Base-by-base conservation (phyloP, 2,888 invertebrate genomes). In the Zygogramma bicolorata region DNA sequence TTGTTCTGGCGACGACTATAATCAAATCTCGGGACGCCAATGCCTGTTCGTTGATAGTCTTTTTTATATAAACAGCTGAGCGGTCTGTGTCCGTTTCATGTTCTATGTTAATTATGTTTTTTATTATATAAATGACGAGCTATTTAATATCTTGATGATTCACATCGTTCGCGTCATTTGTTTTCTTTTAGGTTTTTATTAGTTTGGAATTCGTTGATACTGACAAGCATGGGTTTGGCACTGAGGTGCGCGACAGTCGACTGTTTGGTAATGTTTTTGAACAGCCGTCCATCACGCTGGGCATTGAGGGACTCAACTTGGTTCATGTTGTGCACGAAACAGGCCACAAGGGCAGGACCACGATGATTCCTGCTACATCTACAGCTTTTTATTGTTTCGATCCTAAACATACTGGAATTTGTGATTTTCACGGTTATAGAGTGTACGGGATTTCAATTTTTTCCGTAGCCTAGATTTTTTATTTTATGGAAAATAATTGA, bases 151-250 rank as follows among this genome's bases (percentile, higher is more conserved):
- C 46, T 65, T 83, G 82, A 81, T 81, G 84, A 84, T 84, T 84
- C 84, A 82, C 82, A 82, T 82, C 82, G 80, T 81, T 84, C n/a
- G 83, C 82, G 80, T 79, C 75, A 79, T 78, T 80, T 78, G 76
- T 81, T 76, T 77, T 77, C 63, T 68, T 57, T 73, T 65, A 73
- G 62, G 61, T 75, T 78, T 77, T 76, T 79, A 73, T 74, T 79
- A 70, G 75, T 79, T 75, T 76, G 77, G 71, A 70, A 74, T 73
- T 75, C 70, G 73, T 76, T 79, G 69, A 77, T 70, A 74, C 75
- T 78, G 74, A 74, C 70, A 77, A 82, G 82, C 83, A 81, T 84
- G 83, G 85, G 84, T 84, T 83, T 84, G 85, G 84, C 84, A 85
- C 84, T 82, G 82, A 81, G 79, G 75, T 76, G 79, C 75, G 65